Conservation (phyloP, 92 coral and sea anemone genomes). For the Epizoanthus rinbou region DNA sequence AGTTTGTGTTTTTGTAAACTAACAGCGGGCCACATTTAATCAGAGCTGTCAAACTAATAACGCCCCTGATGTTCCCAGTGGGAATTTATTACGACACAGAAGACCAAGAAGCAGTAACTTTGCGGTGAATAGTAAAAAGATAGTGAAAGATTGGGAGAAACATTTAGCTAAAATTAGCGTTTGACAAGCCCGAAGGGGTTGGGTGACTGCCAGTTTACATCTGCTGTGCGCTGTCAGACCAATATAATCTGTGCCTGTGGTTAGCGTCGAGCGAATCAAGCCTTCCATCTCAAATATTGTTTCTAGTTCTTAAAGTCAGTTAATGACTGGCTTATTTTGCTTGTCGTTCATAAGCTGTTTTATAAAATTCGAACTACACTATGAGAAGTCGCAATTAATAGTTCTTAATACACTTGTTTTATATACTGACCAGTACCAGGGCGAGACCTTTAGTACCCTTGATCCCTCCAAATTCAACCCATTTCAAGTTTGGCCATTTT, state of each 20-base stretch:
- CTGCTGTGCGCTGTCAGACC: not conserved
- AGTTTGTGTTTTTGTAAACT: not conserved
- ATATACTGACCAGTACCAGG: too few relatives aligned
- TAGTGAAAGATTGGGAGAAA: not conserved
- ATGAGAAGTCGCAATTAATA: too few relatives aligned
- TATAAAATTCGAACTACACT: too few relatives aligned
- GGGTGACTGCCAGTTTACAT: conserved; percentile 3
- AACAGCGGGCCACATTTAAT: not conserved
- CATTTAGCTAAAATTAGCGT: not conserved
- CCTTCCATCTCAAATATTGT: conserved; percentile 3
- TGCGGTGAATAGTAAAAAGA: conserved; percentile 3
- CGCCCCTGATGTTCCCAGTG: not conserved
- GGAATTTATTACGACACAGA: not conserved
- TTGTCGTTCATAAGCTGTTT: too few relatives aligned
- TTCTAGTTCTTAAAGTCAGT: too few relatives aligned
- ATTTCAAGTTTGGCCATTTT: too few relatives aligned
- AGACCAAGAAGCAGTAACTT: conserved; percentile 20
- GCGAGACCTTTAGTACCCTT: too few relatives aligned
- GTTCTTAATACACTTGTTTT: too few relatives aligned
- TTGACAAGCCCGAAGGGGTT: conserved; percentile 1
- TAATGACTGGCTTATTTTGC: too few relatives aligned
- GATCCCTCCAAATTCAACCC: too few relatives aligned
- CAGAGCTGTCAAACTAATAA: too few relatives aligned
- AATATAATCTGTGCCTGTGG: conserved; percentile 21
- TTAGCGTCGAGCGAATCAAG: not conserved